A percentile compares a stretch with the other conserved stretches of the same genome.
phyloP scores from a whole-genome alignment of 2,888 invertebrate genomes.

The Hydriomena furcata region DNA sequence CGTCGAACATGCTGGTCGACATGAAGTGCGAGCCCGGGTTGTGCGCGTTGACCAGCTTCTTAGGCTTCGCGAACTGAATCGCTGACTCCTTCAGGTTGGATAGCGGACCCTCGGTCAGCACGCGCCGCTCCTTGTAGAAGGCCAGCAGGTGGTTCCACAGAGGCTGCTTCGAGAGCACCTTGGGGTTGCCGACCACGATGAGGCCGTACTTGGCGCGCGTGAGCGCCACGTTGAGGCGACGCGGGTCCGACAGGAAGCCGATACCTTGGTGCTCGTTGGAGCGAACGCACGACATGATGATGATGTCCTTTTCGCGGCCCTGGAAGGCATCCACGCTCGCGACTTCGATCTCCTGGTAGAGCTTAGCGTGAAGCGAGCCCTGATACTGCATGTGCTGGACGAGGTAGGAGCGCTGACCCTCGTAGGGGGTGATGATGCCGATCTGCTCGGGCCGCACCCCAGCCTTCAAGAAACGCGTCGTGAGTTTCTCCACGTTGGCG shows the following conservation, averaged over 20 bases:
- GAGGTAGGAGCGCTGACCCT: conserved; percentile 98
- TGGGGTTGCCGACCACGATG: conserved; percentile 99
- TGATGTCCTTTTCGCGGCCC: conserved; percentile 99
- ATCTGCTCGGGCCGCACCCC: conserved; percentile 99
- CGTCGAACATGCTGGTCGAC: conserved; percentile 98
- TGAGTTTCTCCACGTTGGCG: conserved; percentile 98
- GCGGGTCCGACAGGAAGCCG: conserved; percentile 98
- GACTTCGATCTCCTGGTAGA: conserved; percentile 99
- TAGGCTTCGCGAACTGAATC: conserved; percentile 98
- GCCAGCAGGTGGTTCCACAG: conserved; percentile 99
- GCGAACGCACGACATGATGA: conserved; percentile 99
- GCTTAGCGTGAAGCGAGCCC: conserved; percentile 96
- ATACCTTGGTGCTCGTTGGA: conserved; percentile 99
- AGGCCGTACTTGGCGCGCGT: conserved; percentile 99
- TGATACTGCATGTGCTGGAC: conserved; percentile 99
- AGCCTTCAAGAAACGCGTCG: conserved; percentile 96
- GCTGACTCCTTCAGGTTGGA: conserved; percentile 98
- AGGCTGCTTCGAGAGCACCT: conserved; percentile 98
- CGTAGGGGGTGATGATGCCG: conserved; percentile 99
- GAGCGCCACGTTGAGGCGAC: conserved; percentile 98
- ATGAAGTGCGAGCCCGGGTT: conserved; percentile 99
- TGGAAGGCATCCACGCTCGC: conserved; percentile 99
- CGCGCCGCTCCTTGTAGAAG: conserved; percentile 98
- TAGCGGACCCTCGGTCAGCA: conserved; percentile 98
- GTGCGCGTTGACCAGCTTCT: conserved; percentile 95